Conservation (phyloP, 2,113 vertebrate species). For the Australoheros scitulus region DNA sequence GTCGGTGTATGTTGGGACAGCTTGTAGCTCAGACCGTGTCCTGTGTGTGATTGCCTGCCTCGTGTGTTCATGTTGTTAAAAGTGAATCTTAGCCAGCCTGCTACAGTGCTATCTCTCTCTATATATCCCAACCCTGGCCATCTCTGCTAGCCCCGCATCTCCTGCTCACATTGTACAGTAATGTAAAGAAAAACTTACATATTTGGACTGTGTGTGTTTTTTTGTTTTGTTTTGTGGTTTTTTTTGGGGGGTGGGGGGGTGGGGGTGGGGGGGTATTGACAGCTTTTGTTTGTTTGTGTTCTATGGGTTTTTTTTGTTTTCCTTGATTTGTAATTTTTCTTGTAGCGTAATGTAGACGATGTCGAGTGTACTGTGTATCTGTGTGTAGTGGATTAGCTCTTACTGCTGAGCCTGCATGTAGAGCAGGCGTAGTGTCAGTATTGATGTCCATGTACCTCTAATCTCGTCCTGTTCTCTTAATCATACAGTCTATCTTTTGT, state of each 20-base stretch:
- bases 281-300: constrained; percentile 33
- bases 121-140: constrained; percentile 39
- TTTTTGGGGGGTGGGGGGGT: constrained; percentile 2
- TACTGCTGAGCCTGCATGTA: constrained; percentile 72
- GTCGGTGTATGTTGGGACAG: constrained; percentile 29
- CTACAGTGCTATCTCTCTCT: constrained; percentile 28
- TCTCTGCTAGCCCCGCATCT: constrained; percentile 54
- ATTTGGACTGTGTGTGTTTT: constrained; percentile 62
- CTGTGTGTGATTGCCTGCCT: constrained; percentile 54
- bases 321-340: constrained; percentile 56
- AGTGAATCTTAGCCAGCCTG: constrained; percentile 43
- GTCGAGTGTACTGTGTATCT: constrained; percentile 65
- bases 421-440: constrained; percentile 70
- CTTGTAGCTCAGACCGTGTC: constrained; percentile 30
- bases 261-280: constrained; percentile 30
- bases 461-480: constrained; percentile 73
- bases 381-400: constrained; percentile 74
- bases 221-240: neutral
- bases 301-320: constrained; percentile 2
- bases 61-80: constrained; percentile 53
- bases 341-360: constrained; percentile 61
- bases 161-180: constrained; percentile 74
- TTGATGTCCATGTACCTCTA: constrained; percentile 76
- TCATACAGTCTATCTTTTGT: constrained; percentile 74
- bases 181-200: constrained; percentile 72